Percentiles rank a stretch among this genome's conserved stretches.
phyloP scores from a whole-genome alignment of 2,113 vertebrate genomes.

The Bambusicola thoracicus region DNA sequence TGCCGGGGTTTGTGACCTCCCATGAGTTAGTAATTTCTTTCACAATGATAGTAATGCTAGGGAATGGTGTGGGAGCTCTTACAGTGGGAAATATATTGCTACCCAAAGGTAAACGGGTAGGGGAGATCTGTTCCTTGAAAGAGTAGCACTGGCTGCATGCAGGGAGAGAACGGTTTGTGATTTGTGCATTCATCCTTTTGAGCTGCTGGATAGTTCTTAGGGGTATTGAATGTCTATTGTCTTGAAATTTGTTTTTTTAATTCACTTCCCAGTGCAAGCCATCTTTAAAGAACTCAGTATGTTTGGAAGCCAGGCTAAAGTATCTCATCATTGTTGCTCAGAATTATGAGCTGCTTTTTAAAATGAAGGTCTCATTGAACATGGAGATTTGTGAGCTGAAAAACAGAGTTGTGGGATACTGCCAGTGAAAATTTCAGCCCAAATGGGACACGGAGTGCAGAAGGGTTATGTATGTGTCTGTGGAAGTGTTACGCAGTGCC shows the following conservation, averaged over 20 bases:
- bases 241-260: neutral
- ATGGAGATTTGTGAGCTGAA: neutral
- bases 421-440: neutral
- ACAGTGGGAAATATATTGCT: neutral
- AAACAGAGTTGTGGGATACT: neutral
- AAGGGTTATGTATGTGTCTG: neutral
- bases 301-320: neutral
- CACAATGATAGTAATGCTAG: neutral
- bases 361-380: neutral
- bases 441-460: neutral
- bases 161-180: rapidly evolving
- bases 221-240: neutral
- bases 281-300: neutral
- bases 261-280: neutral
- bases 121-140: neutral
- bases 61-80: neutral
- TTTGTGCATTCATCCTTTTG: neutral
- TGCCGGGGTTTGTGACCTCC: neutral
- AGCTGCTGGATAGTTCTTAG: neutral
- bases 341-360: neutral
- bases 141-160: neutral
- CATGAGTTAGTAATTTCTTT: neutral
- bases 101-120: neutral
- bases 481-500: neutral
- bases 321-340: neutral